Evolutionary conservation across 2,113 vertebrate species (phyloP), one percentile per base, ranked within the genome.

Genomic region (Lycaon pictus): DNA sequence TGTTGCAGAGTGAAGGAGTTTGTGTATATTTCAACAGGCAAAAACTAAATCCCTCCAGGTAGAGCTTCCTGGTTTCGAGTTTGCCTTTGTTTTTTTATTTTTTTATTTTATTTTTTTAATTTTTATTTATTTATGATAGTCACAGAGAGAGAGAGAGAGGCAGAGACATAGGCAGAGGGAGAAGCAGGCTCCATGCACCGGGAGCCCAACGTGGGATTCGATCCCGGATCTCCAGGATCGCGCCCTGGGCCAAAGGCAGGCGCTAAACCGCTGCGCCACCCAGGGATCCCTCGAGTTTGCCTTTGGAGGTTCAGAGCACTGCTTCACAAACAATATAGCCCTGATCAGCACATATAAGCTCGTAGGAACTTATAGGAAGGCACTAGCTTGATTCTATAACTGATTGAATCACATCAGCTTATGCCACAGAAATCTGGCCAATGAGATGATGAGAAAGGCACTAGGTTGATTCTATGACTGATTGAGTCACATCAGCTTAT

Each of bases 271-370:
- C n/a, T n/a, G n/a, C n/a, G n/a, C n/a, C n/a, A n/a, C n/a, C n/a
- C n/a, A n/a, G n/a, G n/a, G n/a, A n/a, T n/a, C n/a, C n/a, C n/a
- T 93, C 82, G 13, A 88, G 81, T 12, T 81, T 91, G 25, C 89
- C 17, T 12, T 88, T 37, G 7, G 23, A 51, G 25, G 91, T 90
- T 79, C 19, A 62, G 29, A 81, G 32, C 1, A 81, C 37, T 0
- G 35, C 81, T 43, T 69, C 8, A 17, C 48, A 82, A 67, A n/a
- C 43, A 65, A 7, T 51, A n/a, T 79, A 86, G 9, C 20, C 16
- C 5, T 76, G 3, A 48, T 48, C 13, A 81, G 0, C 43, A 97
- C 69, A 11, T 35, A n/a, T 5, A 60, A 58, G 12, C 29, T 92
- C 79, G 3, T 37, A 77, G 7, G 29, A 82, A 91, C 43, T 48